Evolutionary conservation across 2,797 vertebrate genomes (phyloP).

Genomic region (Moxostoma hubbsi): DNA sequence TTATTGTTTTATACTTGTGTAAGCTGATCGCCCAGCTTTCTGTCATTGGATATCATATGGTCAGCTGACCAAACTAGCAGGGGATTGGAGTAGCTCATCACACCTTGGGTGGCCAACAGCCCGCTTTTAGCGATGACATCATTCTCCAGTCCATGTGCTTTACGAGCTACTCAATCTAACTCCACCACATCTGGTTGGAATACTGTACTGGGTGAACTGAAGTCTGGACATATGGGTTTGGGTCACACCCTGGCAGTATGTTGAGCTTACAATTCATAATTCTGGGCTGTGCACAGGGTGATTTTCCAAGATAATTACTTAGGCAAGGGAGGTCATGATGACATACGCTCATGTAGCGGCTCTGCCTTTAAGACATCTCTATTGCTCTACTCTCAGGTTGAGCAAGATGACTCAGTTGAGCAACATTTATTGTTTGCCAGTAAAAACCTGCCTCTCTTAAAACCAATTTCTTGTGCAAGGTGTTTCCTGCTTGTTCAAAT

Average conservation of each 20-base stretch:
- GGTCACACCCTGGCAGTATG: slow-evolving; percentile 39
- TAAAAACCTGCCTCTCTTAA: slow-evolving; percentile 61
- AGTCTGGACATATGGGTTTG: slow-evolving; percentile 37
- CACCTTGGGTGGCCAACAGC: slow-evolving; percentile 40
- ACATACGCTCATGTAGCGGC: slow-evolving; percentile 4
- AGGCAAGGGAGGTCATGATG: slow-evolving; percentile 27
- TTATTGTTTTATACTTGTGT: slow-evolving; percentile 22
- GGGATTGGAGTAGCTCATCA: slow-evolving; percentile 15
- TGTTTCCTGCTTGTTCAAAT: slow-evolving; percentile 75
- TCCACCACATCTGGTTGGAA: slow-evolving; percentile 36
- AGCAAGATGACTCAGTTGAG: slow-evolving; percentile 59
- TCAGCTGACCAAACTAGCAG: slow-evolving; percentile 40
- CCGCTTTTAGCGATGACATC: slow-evolving; percentile 45
- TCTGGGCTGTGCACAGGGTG: not conserved
- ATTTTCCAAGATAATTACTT: slow-evolving; percentile 14
- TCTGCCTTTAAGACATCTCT: not conserved
- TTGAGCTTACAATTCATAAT: slow-evolving; percentile 15
- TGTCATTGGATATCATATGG: slow-evolving; percentile 18
- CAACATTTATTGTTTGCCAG: slow-evolving; percentile 56
- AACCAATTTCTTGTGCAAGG: slow-evolving; percentile 75
- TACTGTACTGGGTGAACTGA: slow-evolving; percentile 40
- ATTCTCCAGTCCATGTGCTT: slow-evolving; percentile 26
- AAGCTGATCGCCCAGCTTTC: slow-evolving; percentile 26
- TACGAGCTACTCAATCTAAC: slow-evolving; percentile 24
- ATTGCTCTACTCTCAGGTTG: slow-evolving; percentile 18